Evolutionary conservation across 2,797 vertebrate species (phyloP).

Genomic region (Dromococcyx pavoninus): DNA sequence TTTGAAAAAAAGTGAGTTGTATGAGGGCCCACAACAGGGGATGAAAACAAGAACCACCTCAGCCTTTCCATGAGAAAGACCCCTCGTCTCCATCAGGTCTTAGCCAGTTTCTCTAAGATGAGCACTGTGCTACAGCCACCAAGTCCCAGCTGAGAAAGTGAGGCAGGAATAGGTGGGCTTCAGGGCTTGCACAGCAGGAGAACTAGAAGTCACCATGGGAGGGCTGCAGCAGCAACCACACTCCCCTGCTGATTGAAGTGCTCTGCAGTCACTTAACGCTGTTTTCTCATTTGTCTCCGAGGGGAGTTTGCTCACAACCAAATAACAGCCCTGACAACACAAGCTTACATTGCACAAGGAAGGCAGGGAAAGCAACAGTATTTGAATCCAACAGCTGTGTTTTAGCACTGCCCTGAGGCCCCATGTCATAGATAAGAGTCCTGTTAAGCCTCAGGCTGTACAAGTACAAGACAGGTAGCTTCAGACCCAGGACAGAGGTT

Average conservation of each 20-base stretch:
- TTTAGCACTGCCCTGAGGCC: neutral
- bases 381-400: neutral
- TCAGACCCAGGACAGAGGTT: neutral
- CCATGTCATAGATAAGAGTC: neutral
- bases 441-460: constrained; percentile 5
- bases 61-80: neutral
- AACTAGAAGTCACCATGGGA: accelerated
- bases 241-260: neutral
- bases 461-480: neutral
- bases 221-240: neutral
- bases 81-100: accelerated
- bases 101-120: neutral
- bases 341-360: neutral
- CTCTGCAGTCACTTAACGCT: neutral
- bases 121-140: neutral
- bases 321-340: neutral
- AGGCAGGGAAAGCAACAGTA: neutral
- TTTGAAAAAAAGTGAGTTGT: neutral
- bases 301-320: neutral
- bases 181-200: neutral
- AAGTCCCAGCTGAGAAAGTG: neutral
- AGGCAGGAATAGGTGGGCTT: neutral
- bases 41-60: neutral
- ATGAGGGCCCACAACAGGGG: neutral
- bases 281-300: neutral